Percentiles rank a stretch among this genome's conserved stretches.
phyloP scores from a whole-genome alignment of 2,888 invertebrate genomes.

The Athrips mouffetella region DNA sequence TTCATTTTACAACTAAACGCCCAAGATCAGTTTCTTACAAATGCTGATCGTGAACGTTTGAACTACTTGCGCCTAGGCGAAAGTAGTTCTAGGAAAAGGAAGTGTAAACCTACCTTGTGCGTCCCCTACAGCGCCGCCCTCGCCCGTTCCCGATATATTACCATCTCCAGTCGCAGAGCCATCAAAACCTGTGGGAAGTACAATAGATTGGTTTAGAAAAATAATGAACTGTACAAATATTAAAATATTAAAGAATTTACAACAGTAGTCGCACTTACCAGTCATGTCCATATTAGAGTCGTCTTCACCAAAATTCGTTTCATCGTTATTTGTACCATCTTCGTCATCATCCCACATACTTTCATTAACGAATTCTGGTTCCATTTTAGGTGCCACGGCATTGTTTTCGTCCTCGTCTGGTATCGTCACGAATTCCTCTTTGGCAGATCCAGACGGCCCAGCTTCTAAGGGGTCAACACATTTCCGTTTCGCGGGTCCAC shows the following conservation, averaged over 20 bases:
- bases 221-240: background rate
- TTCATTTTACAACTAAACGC: slow-evolving; percentile 56
- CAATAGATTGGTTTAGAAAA: background rate
- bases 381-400: slow-evolving; percentile 81
- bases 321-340: slow-evolving; percentile 80
- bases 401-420: slow-evolving; percentile 75
- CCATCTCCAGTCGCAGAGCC: slow-evolving; percentile 73
- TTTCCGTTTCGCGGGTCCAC: slow-evolving; percentile 77
- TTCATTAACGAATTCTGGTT: slow-evolving; percentile 82
- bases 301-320: slow-evolving; percentile 81
- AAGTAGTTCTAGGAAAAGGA: slow-evolving; percentile 28
- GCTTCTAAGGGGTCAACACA: slow-evolving; percentile 80
- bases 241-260: background rate
- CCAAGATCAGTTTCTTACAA: slow-evolving; percentile 28
- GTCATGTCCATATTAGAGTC: slow-evolving; percentile 82
- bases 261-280: slow-evolving; percentile 49
- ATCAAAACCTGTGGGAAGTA: slow-evolving; percentile 64
- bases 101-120: slow-evolving; percentile 76
- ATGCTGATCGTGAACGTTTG: slow-evolving; percentile 30
- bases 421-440: slow-evolving; percentile 75
- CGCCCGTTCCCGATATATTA: slow-evolving; percentile 69
- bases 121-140: slow-evolving; percentile 76
- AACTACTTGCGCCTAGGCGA: slow-evolving; percentile 25
- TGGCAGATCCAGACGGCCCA: slow-evolving; percentile 77
- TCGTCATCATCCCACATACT: slow-evolving; percentile 79